A percentile compares a stretch with the other conserved stretches of the same genome.
Evolutionary conservation across 2,888 invertebrate genomes (phyloP).

Genomic region (Drosophila mimica): DNA sequence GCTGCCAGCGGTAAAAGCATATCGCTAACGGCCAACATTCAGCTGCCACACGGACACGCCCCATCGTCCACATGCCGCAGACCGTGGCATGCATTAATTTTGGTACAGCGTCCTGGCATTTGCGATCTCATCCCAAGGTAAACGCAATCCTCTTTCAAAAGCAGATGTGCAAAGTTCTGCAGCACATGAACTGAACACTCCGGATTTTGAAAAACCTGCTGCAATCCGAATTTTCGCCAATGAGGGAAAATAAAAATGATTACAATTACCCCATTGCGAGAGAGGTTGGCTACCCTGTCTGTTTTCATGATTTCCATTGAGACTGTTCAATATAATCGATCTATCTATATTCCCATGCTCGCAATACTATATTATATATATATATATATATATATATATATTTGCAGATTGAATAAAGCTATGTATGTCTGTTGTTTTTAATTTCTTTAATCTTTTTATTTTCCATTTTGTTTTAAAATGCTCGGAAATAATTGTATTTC

Average conservation of each 20-base stretch:
- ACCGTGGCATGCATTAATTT: constrained; percentile 50
- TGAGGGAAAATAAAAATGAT: background rate
- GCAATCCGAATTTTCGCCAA: background rate
- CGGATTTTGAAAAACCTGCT: constrained; percentile 7
- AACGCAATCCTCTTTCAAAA: background rate
- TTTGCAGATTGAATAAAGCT: too few species aligned
- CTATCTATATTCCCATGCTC: background rate
- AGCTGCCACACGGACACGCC: constrained; percentile 33
- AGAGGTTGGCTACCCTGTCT: background rate
- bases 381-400: too few species aligned
- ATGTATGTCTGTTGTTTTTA: too few species aligned
- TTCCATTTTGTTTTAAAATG: background rate
- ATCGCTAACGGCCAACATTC: constrained; percentile 50
- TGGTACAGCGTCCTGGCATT: constrained; percentile 12
- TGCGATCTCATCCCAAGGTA: constrained; percentile 13
- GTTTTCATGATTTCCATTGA: background rate
- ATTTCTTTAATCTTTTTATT: too few species aligned
- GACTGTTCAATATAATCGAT: background rate
- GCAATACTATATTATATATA: background rate
- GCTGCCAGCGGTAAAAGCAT: constrained; percentile 63
- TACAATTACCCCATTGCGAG: background rate
- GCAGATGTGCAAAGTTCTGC: constrained; percentile 13
- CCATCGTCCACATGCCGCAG: constrained; percentile 24
- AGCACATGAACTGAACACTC: constrained; percentile 7
- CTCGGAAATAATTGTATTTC: background rate